Evolutionary conservation across 2,888 invertebrate species (phyloP).

Genomic region (Cantharis rufa): DNA sequence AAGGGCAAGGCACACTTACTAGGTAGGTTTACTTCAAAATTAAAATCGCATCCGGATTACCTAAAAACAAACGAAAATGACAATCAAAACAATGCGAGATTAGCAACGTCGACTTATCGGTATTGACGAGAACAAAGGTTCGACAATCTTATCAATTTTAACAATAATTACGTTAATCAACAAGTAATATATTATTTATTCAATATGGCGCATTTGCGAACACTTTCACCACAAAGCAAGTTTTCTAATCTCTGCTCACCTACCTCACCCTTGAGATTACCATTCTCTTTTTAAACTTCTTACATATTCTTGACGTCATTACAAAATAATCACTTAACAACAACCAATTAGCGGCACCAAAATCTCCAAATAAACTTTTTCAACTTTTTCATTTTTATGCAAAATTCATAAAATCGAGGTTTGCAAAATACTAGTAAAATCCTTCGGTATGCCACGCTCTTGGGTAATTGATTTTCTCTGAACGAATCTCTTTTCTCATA

Average conservation of each 20-base stretch:
- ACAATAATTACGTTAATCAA: neutral
- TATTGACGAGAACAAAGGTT: neutral
- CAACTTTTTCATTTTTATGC: neutral
- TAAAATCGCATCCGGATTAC: neutral
- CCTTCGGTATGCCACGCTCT: slow-evolving; percentile 22
- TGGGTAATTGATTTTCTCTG: slow-evolving; percentile 31
- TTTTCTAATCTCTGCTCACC: slow-evolving; percentile 42
- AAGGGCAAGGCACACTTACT: slow-evolving; percentile 59
- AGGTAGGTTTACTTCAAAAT: slow-evolving; percentile 52
- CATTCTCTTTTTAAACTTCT: slow-evolving; percentile 40
- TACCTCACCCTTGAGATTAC: slow-evolving; percentile 36
- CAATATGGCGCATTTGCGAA: slow-evolving; percentile 46
- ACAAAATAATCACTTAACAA: neutral
- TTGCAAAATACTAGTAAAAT: slow-evolving; percentile 19
- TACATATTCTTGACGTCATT: slow-evolving; percentile 35
- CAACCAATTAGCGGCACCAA: neutral
- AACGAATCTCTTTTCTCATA: slow-evolving; percentile 13
- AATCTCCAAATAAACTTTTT: neutral
- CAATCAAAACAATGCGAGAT: neutral
- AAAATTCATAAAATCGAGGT: slow-evolving; percentile 14
- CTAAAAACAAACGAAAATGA: neutral
- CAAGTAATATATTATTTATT: neutral
- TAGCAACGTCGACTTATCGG: neutral
- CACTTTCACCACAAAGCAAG: slow-evolving; percentile 46
- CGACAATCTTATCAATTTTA: neutral